Evolutionary conservation across 2,797 vertebrate genomes (phyloP).

Genomic region (Hirundo rustica): DNA sequence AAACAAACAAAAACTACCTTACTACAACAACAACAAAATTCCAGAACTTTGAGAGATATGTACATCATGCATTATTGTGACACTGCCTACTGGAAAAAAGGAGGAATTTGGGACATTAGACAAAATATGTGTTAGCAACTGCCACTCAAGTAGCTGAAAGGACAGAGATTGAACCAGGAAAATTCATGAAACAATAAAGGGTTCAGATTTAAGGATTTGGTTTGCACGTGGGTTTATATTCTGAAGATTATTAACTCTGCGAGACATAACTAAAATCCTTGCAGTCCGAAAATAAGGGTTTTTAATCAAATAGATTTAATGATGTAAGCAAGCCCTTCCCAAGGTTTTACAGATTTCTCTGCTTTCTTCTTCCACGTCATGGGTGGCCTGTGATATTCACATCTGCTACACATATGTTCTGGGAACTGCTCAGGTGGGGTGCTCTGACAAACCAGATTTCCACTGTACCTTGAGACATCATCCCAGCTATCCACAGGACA

Average conservation of each 20-base stretch:
- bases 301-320: not conserved
- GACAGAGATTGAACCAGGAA: not conserved
- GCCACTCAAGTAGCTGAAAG: not conserved
- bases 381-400: not conserved
- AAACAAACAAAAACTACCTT: too few species aligned
- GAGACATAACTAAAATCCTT: not conserved
- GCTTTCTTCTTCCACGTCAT: not conserved
- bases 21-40: too few species aligned
- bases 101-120: not conserved
- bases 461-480: not conserved
- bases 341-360: not conserved
- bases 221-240: not conserved
- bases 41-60: not conserved
- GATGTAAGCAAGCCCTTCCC: not conserved
- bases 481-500: fast-evolving
- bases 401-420: not conserved
- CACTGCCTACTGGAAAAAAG: not conserved
- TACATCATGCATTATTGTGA: not conserved
- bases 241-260: not conserved
- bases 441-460: not conserved
- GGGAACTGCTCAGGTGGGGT: not conserved
- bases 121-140: not conserved
- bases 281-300: not conserved
- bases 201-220: not conserved
- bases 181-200: not conserved